These are phyloP conservation scores for Mimumesa dahlbomi DNA, from an alignment of 2,888 invertebrate species.

Conservation along the genomic window DNA sequence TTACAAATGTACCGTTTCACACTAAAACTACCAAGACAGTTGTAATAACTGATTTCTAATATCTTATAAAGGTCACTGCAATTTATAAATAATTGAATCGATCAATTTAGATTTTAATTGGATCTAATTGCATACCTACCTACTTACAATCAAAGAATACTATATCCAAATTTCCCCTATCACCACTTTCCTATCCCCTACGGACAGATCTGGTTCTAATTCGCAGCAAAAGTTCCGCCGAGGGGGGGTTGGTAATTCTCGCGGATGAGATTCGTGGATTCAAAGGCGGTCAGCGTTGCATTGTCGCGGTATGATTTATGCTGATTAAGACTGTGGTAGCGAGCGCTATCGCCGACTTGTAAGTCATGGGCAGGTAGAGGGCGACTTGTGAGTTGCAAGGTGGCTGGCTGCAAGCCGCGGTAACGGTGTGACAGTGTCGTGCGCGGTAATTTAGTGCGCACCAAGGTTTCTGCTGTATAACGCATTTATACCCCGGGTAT, in stretches of 20 bases:
- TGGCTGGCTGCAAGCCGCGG: constrained; percentile 60
- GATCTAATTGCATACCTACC: no score
- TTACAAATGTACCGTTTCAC: no score
- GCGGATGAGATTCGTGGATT: constrained; percentile 13
- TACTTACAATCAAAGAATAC: no score
- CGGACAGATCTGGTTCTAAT: no score
- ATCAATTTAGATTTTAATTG: no score
- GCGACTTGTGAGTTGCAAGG: constrained; percentile 65
- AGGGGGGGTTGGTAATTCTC: constrained; percentile 20
- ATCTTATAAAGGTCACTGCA: no score
- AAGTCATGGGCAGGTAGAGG: constrained; percentile 69
- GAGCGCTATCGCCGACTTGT: constrained; percentile 77
- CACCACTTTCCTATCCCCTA: no score
- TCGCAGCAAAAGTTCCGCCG: no score
- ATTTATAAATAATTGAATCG: no score
- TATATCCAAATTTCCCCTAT: no score
- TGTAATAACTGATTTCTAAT: no score
- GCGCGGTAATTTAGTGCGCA: constrained; percentile 71
- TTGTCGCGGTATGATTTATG: constrained; percentile 78
- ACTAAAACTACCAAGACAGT: no score
- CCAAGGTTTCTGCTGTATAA: constrained; percentile 66
- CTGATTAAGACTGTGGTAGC: constrained; percentile 79
- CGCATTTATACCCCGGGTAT: constrained; percentile 63
- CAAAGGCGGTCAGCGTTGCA: constrained; percentile 60
- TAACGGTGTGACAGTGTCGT: constrained; percentile 62